Evolutionary conservation across 2,888 invertebrate species (phyloP), one percentile per base, ranked within the genome.

Genomic region (Herminia tarsipennalis): DNA sequence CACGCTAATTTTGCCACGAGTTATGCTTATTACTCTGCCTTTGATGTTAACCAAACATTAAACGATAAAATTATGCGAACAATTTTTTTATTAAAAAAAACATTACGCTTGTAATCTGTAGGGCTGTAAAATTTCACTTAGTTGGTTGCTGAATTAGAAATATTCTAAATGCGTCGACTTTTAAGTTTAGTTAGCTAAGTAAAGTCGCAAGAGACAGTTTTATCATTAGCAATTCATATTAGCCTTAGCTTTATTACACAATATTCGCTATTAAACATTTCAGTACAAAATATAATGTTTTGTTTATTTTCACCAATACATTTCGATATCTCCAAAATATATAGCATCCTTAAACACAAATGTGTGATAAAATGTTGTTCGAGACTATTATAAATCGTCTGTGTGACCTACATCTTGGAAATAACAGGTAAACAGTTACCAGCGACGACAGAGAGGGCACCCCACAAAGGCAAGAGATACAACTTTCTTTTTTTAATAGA

Each of bases 401-500:
- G n/a, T n/a, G 9, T 65, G 67, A 69, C 67, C 74, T 60, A 68
- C 44, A 70, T 73, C 57, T 55, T 43, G 39, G 48, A 56, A 44
- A 60, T 60, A 57, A 53, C 66, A 70, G 56, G 66, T 45, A 38
- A 56, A 36, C 56, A 58, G 51, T 57, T 68, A 65, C 68, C 67
- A 56, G 47, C 66, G n/a, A 55, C 63, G 56, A 32, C 30, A 62
- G 60, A 61, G 65, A 59, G 39, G 49, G 62, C 57, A 41, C 62
- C 62, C 60, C 57, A 73, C 72, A 76, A 76, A 76, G 59, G 69
- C 61, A 43, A 50, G 56, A 66, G 67, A 77, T 71, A 76, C 70
- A 73, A 77, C 75, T 74, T 70, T 74, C 73, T 75, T 69, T n/a
- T n/a, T 76, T 74, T 76, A 80, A 79, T 73, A 77, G 73, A 76